Evolutionary conservation across 2,113 vertebrate genomes (phyloP).

Genomic region (Varanus komodoensis): DNA sequence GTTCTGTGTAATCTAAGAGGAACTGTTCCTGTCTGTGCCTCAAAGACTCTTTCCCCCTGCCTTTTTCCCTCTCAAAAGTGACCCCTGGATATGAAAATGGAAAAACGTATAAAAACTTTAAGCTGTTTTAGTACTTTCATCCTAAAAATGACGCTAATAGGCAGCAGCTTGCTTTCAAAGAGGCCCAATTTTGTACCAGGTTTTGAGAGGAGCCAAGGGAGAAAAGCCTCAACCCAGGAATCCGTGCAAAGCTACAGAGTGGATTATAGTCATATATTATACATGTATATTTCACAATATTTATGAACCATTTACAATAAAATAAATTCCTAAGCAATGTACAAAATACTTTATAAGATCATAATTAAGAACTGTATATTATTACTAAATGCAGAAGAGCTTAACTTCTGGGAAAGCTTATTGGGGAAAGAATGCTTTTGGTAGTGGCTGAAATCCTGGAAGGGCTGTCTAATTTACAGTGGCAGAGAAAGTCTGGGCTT

Average conservation of each 20-base stretch:
- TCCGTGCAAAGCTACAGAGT: background rate
- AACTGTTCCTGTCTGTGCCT: background rate
- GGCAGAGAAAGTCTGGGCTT: too few species aligned
- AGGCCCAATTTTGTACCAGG: background rate
- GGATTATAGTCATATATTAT: background rate
- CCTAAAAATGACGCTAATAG: background rate
- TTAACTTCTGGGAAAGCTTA: too few species aligned
- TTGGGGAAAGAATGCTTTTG: too few species aligned
- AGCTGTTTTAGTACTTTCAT: background rate
- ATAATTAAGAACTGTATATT: too few species aligned
- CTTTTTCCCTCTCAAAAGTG: conserved; percentile 12
- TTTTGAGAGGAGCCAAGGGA: conserved; percentile 13
- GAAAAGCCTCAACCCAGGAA: background rate
- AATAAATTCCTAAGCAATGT: too few species aligned
- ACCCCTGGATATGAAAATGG: conserved; percentile 34
- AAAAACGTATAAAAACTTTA: background rate
- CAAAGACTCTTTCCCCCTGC: background rate
- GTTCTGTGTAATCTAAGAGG: conserved; percentile 1
- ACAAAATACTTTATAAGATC: too few species aligned
- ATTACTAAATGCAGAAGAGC: too few species aligned
- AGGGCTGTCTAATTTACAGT: too few species aligned
- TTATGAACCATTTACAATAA: too few species aligned
- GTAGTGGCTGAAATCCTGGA: too few species aligned
- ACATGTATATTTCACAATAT: too few species aligned
- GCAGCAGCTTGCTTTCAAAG: background rate